These are phyloP conservation scores for Scolanthus callimorphus DNA, from an alignment of 92 coral and sea anemone species.

Conservation along the genomic window DNA sequence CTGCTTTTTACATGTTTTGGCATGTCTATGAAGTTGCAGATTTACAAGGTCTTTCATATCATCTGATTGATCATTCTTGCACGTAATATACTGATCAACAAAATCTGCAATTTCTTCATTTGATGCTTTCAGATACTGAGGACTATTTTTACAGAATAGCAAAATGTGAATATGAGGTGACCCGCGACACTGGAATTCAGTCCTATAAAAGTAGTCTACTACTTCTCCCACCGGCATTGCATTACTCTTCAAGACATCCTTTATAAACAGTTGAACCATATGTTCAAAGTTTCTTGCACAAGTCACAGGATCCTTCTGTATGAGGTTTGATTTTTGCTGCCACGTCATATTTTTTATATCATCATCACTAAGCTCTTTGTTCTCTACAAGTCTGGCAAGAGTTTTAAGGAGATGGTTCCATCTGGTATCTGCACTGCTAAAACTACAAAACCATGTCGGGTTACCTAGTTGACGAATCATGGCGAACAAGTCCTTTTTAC, in stretches of 20 bases:
- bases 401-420: no score
- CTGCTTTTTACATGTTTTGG: slow-evolving; percentile 48
- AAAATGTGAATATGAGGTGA: slow-evolving; percentile 43
- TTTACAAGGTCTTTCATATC: slow-evolving; percentile 44
- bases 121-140: slow-evolving; percentile 25
- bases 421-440: no score
- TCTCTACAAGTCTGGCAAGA: slow-evolving; percentile 61
- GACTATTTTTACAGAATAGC: slow-evolving; percentile 45
- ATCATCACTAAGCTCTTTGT: slow-evolving; percentile 41
- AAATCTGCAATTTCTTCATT: slow-evolving; percentile 36
- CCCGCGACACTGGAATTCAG: slow-evolving; percentile 65
- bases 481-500: slow-evolving; percentile 63
- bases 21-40: slow-evolving; percentile 18
- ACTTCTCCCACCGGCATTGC: slow-evolving; percentile 55
- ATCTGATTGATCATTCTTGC: slow-evolving; percentile 29
- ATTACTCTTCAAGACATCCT: slow-evolving; percentile 44
- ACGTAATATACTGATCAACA: slow-evolving; percentile 50
- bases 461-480: no score
- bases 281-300: slow-evolving; percentile 69
- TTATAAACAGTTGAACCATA: slow-evolving; percentile 50
- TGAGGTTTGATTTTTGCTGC: slow-evolving; percentile 58
- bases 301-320: slow-evolving; percentile 66
- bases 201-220: slow-evolving; percentile 51
- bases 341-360: slow-evolving; percentile 46
- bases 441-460: no score